These are phyloP conservation scores for Pangasius mekongensis DNA, from an alignment of 2,797 vertebrate species.

Conservation along the genomic window DNA sequence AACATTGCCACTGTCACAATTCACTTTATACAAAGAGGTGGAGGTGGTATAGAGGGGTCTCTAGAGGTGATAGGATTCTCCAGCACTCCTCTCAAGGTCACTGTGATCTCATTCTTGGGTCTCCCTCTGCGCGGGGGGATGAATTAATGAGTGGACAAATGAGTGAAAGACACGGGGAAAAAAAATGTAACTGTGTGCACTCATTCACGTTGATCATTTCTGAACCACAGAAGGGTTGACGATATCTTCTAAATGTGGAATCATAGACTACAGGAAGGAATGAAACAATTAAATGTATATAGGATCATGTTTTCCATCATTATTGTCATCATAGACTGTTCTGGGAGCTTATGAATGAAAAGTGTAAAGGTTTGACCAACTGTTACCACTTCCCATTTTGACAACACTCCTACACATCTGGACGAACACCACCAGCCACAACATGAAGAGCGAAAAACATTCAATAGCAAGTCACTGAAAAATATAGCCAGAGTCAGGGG, in stretches of 20 bases:
- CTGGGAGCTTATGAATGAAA: background rate
- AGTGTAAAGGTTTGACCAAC: slow-evolving; percentile 39
- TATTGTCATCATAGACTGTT: background rate
- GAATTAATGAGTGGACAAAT: slow-evolving; percentile 42
- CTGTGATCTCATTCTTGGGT: slow-evolving; percentile 77
- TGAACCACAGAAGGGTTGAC: slow-evolving; percentile 60
- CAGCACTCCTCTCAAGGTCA: slow-evolving; percentile 80
- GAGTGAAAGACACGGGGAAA: slow-evolving; percentile 37
- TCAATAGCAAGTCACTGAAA: slow-evolving; percentile 35
- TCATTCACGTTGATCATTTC: background rate
- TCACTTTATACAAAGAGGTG: slow-evolving; percentile 16
- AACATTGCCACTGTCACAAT: background rate
- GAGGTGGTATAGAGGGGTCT: slow-evolving; percentile 14
- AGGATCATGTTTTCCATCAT: background rate
- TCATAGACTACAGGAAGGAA: slow-evolving; percentile 42
- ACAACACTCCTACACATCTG: slow-evolving; percentile 11
- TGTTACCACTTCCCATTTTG: slow-evolving; percentile 15
- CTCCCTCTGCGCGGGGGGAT: slow-evolving; percentile 66
- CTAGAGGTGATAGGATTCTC: slow-evolving; percentile 64
- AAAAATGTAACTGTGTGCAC: slow-evolving; percentile 2
- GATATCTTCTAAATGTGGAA: slow-evolving; percentile 68
- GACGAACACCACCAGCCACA: slow-evolving; percentile 23
- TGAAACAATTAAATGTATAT: background rate
- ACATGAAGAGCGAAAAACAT: slow-evolving; percentile 35
- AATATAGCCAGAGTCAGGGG: slow-evolving; percentile 41